Conservation (phyloP, 2,888 invertebrate genomes). For the Hydrotaea diabolus region DNA sequence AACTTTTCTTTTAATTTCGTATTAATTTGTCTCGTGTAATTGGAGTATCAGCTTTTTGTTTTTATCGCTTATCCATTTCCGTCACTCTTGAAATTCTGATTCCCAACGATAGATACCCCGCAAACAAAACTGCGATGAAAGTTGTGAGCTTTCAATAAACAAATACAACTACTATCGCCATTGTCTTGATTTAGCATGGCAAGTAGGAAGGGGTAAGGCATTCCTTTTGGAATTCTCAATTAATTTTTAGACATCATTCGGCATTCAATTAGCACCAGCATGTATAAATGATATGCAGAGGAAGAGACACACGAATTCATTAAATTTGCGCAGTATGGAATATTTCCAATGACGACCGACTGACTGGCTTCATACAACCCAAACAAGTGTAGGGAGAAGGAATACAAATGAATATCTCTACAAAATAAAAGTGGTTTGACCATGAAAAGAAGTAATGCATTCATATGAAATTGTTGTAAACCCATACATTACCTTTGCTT, state of each 20-base stretch:
- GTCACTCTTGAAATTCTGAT: too few relatives aligned
- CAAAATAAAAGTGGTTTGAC: background rate
- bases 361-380: too few relatives aligned
- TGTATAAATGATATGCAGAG: background rate
- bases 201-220: background rate
- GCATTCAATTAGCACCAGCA: background rate
- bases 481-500: background rate
- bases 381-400: too few relatives aligned
- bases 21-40: too few relatives aligned
- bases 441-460: background rate
- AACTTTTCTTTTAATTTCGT: too few relatives aligned
- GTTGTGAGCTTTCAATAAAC: too few relatives aligned
- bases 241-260: background rate
- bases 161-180: too few relatives aligned
- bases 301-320: background rate
- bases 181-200: too few relatives aligned
- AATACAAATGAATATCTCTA: background rate
- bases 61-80: too few relatives aligned
- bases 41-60: too few relatives aligned
- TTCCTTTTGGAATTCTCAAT: constrained; percentile 5
- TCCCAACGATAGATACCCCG: too few relatives aligned
- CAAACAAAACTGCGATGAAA: too few relatives aligned
- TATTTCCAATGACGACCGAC: background rate
- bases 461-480: background rate
- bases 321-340: background rate